Percentiles rank a stretch among this genome's conserved stretches.
These are phyloP conservation scores for Ypsolopha scabrella DNA, from an alignment of 2,888 invertebrate species.

Conservation along the genomic window DNA sequence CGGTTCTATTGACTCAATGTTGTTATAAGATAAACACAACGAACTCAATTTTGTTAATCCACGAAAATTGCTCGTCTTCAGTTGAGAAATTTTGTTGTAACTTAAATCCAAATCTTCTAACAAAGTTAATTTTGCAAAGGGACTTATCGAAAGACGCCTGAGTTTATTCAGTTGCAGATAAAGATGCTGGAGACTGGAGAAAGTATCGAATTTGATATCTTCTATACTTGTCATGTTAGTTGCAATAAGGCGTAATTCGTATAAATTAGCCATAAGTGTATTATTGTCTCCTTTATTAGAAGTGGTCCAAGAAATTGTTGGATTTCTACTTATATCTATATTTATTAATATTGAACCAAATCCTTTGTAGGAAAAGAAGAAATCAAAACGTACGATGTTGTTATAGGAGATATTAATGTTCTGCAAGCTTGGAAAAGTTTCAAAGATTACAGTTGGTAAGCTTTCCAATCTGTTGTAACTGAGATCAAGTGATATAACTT, in stretches of 20 bases:
- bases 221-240: slow-evolving; percentile 60
- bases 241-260: slow-evolving; percentile 53
- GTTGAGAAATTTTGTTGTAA: slow-evolving; percentile 81
- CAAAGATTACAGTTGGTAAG: slow-evolving; percentile 42
- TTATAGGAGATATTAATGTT: slow-evolving; percentile 56
- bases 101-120: slow-evolving; percentile 86
- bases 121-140: slow-evolving; percentile 80
- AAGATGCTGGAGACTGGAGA: slow-evolving; percentile 82
- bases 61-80: slow-evolving; percentile 87
- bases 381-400: slow-evolving; percentile 47
- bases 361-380: slow-evolving; percentile 37
- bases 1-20: slow-evolving; percentile 83
- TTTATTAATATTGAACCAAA: slow-evolving; percentile 41
- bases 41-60: slow-evolving; percentile 80
- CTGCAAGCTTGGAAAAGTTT: slow-evolving; percentile 54
- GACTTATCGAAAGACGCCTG: slow-evolving; percentile 84
- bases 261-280: slow-evolving; percentile 45
- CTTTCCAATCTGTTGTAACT: slow-evolving; percentile 49
- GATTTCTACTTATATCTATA: slow-evolving; percentile 56
- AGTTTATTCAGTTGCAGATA: slow-evolving; percentile 83
- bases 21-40: slow-evolving; percentile 87
- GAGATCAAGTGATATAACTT: slow-evolving; percentile 45
- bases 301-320: slow-evolving; percentile 40
- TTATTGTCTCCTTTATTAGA: slow-evolving; percentile 35
- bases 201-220: slow-evolving; percentile 80